Conservation (phyloP, 1,140 invertebrate genomes). For the Nasonia giraulti region DNA sequence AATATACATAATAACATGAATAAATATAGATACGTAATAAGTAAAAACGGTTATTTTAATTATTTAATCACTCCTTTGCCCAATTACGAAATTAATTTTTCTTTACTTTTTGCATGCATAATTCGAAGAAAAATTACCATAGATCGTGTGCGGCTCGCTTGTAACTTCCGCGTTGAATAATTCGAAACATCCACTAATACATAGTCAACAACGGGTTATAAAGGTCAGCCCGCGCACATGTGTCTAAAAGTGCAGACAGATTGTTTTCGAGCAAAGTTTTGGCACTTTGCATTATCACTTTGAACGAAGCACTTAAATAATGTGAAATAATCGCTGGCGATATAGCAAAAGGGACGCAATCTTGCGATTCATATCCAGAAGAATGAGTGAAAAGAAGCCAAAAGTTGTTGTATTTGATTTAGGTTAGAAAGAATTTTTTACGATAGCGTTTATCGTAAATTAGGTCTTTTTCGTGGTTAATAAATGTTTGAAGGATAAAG, state of each 20-base stretch:
- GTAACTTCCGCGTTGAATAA: no score
- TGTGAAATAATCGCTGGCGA: neutral
- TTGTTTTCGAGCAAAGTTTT: slow-evolving; percentile 4
- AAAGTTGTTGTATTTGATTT: slow-evolving; percentile 77
- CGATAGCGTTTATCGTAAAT: neutral
- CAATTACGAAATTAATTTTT: neutral
- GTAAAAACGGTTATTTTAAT: slow-evolving; percentile 16
- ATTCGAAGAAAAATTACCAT: no score
- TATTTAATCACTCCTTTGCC: neutral
- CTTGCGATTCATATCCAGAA: neutral
- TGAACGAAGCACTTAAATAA: neutral
- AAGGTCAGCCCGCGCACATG: neutral
- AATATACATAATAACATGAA: slow-evolving; percentile 67
- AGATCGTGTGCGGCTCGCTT: no score
- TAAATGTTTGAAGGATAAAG: neutral
- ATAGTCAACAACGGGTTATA: neutral
- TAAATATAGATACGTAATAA: slow-evolving; percentile 63
- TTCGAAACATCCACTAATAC: neutral
- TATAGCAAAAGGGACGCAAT: neutral
- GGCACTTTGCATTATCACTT: neutral
- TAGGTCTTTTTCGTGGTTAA: neutral
- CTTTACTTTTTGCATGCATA: no score
- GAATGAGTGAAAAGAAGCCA: slow-evolving; percentile 61
- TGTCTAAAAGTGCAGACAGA: neutral
- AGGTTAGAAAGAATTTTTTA: slow-evolving; percentile 65